phyloP scores from a whole-genome alignment of 2,797 vertebrate species.

The Propithecus deckenii region DNA sequence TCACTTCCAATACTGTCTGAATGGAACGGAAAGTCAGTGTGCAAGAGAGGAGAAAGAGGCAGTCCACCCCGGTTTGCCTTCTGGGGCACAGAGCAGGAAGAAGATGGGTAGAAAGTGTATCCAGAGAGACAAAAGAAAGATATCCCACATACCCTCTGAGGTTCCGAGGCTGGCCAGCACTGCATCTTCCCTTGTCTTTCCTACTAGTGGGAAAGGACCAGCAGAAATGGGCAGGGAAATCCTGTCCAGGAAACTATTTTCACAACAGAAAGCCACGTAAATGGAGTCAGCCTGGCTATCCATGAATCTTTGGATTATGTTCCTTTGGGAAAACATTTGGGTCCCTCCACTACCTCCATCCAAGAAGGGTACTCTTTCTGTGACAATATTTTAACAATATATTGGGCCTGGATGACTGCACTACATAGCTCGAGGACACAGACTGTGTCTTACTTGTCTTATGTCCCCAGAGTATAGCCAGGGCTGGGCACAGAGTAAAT shows the following conservation, averaged over 20 bases:
- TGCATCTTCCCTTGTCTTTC: neutral
- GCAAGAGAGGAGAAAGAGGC: neutral
- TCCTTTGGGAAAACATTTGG: neutral
- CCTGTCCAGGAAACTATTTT: neutral
- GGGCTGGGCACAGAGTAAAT: neutral
- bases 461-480: neutral
- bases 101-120: neutral
- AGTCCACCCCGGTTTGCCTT: neutral
- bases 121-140: neutral
- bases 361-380: neutral
- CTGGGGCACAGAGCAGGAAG: neutral
- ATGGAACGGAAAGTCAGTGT: neutral
- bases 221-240: neutral
- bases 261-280: neutral
- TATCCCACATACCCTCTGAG: neutral
- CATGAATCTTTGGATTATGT: neutral
- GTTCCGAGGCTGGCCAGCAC: neutral
- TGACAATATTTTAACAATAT: neutral
- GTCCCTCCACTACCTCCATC: neutral
- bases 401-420: neutral
- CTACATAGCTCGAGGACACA: neutral
- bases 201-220: neutral
- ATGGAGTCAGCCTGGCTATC: neutral
- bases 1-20: neutral
- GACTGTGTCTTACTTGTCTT: neutral